Percentiles rank a stretch among this genome's conserved stretches.
Conservation (phyloP, 2,113 vertebrate genomes). For the Xenopus tropicalis region UCB_Xtro_10.0 CM004450.2:98348501-98349000, state of each 20-base stretch:
- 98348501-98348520: constrained; percentile 60
- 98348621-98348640: neutral
- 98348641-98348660: neutral
- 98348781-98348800: constrained; percentile 11
- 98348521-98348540: constrained; percentile 62
- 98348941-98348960: too few relatives aligned
- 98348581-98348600: constrained; percentile 12
- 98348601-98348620: neutral
- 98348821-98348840: constrained; percentile 38
- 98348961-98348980: too few relatives aligned
- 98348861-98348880: constrained; percentile 22
- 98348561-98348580: constrained; percentile 41
- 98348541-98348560: constrained; percentile 42
- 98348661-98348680: neutral
- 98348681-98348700: neutral
- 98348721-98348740: neutral
- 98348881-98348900: neutral
- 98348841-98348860: neutral
- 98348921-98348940: too few relatives aligned
- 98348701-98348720: neutral
- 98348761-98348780: constrained; percentile 3
- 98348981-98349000: too few relatives aligned
- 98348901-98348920: too few relatives aligned
- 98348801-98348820: constrained; percentile 14
- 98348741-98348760: constrained; percentile 14